phyloP scores from a whole-genome alignment of 2,113 vertebrate genomes.

The Dermatemys mawii region DNA sequence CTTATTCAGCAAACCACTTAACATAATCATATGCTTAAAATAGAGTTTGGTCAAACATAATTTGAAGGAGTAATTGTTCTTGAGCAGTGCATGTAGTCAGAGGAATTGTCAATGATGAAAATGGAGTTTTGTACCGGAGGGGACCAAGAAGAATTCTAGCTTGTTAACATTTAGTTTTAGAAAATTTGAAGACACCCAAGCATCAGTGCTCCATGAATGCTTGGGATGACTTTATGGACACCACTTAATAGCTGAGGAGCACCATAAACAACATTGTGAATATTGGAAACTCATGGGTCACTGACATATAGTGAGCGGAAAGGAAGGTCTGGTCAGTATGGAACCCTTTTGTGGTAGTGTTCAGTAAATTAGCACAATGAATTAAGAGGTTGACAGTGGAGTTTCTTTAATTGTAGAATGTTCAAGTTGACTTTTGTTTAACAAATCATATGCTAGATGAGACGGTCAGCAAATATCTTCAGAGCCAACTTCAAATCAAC shows the following conservation, averaged over 20 bases:
- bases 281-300: not conserved
- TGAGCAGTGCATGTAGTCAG: conserved; percentile 28
- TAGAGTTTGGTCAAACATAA: not conserved
- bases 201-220: conserved; percentile 60
- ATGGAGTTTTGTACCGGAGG: conserved; percentile 54
- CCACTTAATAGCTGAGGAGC: conserved; percentile 57
- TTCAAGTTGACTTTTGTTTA: not conserved
- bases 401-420: not conserved
- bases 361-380: not conserved
- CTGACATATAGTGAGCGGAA: not conserved
- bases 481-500: not conserved
- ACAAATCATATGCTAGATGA: not conserved
- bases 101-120: conserved; percentile 31
- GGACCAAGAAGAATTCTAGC: conserved; percentile 60
- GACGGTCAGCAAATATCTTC: not conserved
- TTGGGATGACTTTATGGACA: conserved; percentile 53
- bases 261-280: conserved; percentile 47
- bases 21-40: not conserved
- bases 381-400: not conserved
- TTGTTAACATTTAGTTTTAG: conserved; percentile 66
- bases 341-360: not conserved
- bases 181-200: conserved; percentile 60
- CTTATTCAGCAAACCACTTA: not conserved
- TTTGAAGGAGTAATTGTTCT: conserved; percentile 18
- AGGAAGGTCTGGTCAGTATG: not conserved